phyloP scores from a whole-genome alignment of 2,113 vertebrate genomes.

The Hypanus sabinus region DNA sequence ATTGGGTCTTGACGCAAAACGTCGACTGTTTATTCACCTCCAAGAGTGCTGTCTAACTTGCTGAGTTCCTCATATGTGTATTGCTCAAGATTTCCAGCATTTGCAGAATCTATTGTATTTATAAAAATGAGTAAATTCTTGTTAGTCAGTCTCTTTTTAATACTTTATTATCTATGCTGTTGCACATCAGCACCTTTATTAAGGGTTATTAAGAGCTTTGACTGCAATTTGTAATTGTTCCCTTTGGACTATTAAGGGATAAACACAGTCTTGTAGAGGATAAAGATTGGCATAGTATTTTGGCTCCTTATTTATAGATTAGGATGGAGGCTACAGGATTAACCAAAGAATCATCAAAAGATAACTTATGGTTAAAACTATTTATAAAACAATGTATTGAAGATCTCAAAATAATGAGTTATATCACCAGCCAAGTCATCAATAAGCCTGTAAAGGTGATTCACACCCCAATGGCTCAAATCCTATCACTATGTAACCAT shows the following conservation, averaged over 20 bases:
- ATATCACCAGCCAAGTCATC: neutral
- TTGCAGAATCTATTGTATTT: too few relatives aligned
- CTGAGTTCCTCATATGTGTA: too few relatives aligned
- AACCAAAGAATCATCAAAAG: neutral
- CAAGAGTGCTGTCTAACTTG: too few relatives aligned
- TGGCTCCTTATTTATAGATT: neutral
- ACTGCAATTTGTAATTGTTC: neutral
- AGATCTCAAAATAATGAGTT: neutral
- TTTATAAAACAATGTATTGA: neutral
- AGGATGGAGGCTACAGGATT: neutral
- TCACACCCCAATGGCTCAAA: neutral
- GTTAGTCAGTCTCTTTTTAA: neutral
- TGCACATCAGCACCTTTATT: neutral
- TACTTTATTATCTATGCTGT: neutral
- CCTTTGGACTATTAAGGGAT: neutral
- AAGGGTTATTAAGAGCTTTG: neutral
- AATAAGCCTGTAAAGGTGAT: neutral
- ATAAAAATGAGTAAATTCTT: neutral
- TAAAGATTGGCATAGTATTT: neutral
- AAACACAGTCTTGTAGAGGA: neutral
- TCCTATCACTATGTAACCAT: too few relatives aligned
- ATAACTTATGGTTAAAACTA: neutral
- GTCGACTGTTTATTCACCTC: too few relatives aligned
- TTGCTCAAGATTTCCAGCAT: too few relatives aligned
- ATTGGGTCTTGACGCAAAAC: too few relatives aligned